A percentile compares a stretch with the other conserved stretches of the same genome.
These are phyloP conservation scores for Cheilosia variabilis DNA, from an alignment of 2,888 invertebrate species.

Conservation along the genomic window DNA sequence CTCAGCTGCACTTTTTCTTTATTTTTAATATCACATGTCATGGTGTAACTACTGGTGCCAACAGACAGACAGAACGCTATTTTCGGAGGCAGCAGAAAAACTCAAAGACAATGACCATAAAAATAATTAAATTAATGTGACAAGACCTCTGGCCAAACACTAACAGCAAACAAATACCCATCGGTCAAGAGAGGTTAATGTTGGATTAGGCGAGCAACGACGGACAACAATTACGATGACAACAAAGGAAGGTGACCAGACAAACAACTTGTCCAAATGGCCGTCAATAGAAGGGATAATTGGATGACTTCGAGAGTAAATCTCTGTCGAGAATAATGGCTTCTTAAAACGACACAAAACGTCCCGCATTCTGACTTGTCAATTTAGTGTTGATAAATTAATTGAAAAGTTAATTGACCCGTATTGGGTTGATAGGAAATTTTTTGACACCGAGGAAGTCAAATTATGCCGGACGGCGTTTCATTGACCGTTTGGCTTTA, in stretches of 20 bases:
- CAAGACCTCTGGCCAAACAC: constrained; percentile 6
- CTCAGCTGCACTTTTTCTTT: not conserved
- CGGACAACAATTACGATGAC: no score
- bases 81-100: not conserved
- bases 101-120: constrained; percentile 40
- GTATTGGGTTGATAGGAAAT: not conserved
- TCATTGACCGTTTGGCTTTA: no score
- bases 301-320: constrained; percentile 3
- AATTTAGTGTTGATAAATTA: not conserved
- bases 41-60: no score
- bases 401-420: constrained; percentile 43
- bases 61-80: not conserved
- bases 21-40: not conserved
- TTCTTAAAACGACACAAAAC: constrained; percentile 3
- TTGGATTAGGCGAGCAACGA: constrained; percentile 15
- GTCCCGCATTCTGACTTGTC: constrained; percentile 27
- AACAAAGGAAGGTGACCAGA: not conserved
- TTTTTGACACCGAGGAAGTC: constrained; percentile 2
- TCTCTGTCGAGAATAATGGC: not conserved
- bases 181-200: constrained; percentile 44
- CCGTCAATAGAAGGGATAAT: constrained; percentile 5
- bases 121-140: constrained; percentile 61
- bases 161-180: constrained; percentile 18
- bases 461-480: not conserved
- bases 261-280: no score